phyloP scores from a whole-genome alignment of 2,888 invertebrate genomes.

The Eutolmus rufibarbis region DNA sequence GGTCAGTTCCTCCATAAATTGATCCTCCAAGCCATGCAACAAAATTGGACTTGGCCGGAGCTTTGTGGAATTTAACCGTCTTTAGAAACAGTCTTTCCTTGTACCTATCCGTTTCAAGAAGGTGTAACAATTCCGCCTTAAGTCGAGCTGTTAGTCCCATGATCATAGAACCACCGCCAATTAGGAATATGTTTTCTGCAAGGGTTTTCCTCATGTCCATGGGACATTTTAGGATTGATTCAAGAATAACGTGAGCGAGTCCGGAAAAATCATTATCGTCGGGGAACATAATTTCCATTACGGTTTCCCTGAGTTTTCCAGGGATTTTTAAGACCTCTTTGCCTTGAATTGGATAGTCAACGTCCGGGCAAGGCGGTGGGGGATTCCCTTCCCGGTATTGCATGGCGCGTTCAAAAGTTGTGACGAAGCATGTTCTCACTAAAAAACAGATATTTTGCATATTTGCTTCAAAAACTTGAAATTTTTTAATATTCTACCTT shows the following conservation, averaged over 20 bases:
- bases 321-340: constrained; percentile 70
- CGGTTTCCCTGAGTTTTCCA: constrained; percentile 78
- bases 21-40: constrained; percentile 88
- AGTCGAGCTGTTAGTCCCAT: constrained; percentile 85
- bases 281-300: constrained; percentile 85
- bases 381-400: constrained; percentile 64
- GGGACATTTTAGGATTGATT: constrained; percentile 81
- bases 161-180: constrained; percentile 86
- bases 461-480: neutral
- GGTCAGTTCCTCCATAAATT: constrained; percentile 79
- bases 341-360: constrained; percentile 73
- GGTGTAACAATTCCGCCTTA: constrained; percentile 74
- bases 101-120: constrained; percentile 71
- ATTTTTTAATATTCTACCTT: constrained; percentile 60
- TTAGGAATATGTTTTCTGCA: constrained; percentile 83
- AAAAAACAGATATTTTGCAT: constrained; percentile 49
- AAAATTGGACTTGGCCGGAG: constrained; percentile 82
- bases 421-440: constrained; percentile 90
- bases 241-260: constrained; percentile 83
- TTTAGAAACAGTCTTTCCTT: constrained; percentile 69
- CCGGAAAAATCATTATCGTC: constrained; percentile 83
- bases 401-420: constrained; percentile 73
- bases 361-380: constrained; percentile 66
- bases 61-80: constrained; percentile 79
- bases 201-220: constrained; percentile 80